Evolutionary conservation across 2,797 vertebrate genomes (phyloP).

Genomic region (Apodemus agrarius): DNA sequence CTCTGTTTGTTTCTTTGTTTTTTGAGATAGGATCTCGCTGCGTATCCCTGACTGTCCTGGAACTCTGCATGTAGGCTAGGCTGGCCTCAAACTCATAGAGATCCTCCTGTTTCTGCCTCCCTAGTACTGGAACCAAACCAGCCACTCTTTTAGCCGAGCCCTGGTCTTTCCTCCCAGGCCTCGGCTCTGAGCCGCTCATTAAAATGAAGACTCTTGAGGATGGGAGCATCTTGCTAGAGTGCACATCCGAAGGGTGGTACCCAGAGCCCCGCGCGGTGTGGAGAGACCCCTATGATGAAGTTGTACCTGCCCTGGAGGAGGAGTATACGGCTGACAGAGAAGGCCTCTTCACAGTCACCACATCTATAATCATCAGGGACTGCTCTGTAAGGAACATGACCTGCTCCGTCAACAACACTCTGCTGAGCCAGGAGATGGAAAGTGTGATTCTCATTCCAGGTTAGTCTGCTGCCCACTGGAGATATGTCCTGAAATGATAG

Average conservation of each 20-base stretch:
- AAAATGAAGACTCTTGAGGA: slow-evolving; percentile 65
- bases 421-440: slow-evolving; percentile 53
- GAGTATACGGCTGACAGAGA: not conserved
- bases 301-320: slow-evolving; percentile 17
- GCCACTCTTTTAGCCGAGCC: not conserved
- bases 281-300: slow-evolving; percentile 18
- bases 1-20: not conserved
- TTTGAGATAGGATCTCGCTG: not conserved
- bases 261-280: slow-evolving; percentile 31
- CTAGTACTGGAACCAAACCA: not conserved
- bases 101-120: not conserved
- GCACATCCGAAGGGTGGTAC: slow-evolving; percentile 72
- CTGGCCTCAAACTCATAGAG: not conserved
- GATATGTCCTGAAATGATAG: accelerated
- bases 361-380: slow-evolving; percentile 57
- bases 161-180: slow-evolving; percentile 58
- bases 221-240: slow-evolving; percentile 66
- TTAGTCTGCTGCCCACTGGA: slow-evolving; percentile 20
- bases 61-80: not conserved
- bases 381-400: slow-evolving; percentile 51
- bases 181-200: slow-evolving; percentile 71
- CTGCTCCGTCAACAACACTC: slow-evolving; percentile 63
- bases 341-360: slow-evolving; percentile 59
- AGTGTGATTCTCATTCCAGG: slow-evolving; percentile 75
- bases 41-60: not conserved